Evolutionary conservation across 2,888 invertebrate genomes (phyloP), one percentile per base, ranked within the genome.

Genomic region (Campopleginae sp.): DNA sequence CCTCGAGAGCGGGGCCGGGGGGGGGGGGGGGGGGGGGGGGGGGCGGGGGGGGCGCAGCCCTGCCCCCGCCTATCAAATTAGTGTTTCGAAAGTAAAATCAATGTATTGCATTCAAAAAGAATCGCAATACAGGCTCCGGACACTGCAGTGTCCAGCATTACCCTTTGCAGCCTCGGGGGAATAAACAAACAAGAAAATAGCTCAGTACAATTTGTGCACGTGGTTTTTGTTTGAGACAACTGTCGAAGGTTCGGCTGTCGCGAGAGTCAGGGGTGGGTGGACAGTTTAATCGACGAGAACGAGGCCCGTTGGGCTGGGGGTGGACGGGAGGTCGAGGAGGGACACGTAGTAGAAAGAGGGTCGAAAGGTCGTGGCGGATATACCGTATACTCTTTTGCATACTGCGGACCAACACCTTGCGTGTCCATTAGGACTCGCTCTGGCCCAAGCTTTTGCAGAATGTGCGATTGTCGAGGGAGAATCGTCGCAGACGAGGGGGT

Each of bases 331-430:
- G 58, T 58, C 58, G 58, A 27, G 58, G 58, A 58, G 42, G 65
- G 51, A 33, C 38, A 38, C 42, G 23, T 4, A 23, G 75, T 38
- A 61, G 51, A 51, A 38, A 14, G 68, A 58, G 74, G 77, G 80
- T 75, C 76, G 78, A 83, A 87, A 82, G 75, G 75, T 83, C 76
- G 77, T 71, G 44, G 31, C 38, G 72, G 46, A 66, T 74, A 51
- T 71, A n/a, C 33, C 31, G 51, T 76, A 86, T 88, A 89, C 90
- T 91, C 91, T 91, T 91, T 91, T 91, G 91, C 91, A 91, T 91
- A 91, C 91, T 88, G 86, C 80, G 83, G 87, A 87, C 89, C 92
- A 88, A 91, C 92, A 92, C 92, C 92, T 92, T 92, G 92, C 91
- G 90, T 92, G 92, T 91, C 92, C 92, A 92, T 92, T 92, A 92